Evolutionary conservation across 2,797 vertebrate species (phyloP).

Genomic region (Steatocranus sp.): DNA sequence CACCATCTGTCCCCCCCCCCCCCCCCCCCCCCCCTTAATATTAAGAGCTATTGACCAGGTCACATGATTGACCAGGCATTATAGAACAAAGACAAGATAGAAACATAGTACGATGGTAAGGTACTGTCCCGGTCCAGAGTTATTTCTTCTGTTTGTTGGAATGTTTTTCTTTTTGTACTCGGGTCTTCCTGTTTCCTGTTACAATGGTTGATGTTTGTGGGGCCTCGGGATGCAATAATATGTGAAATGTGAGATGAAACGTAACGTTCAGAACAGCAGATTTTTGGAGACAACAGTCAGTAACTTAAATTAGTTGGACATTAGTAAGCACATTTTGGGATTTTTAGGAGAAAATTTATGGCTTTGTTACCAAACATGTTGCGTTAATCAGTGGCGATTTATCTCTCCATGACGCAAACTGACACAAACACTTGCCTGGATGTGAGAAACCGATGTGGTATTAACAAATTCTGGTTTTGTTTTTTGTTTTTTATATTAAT

Average conservation of each 20-base stretch:
- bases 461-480: background rate
- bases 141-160: slow-evolving; percentile 1
- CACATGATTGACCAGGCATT: background rate
- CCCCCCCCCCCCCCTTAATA: background rate
- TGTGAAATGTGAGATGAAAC: background rate
- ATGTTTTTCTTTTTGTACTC: background rate
- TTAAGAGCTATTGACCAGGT: background rate
- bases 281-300: background rate
- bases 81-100: slow-evolving; percentile 1
- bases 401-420: background rate
- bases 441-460: background rate
- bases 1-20: rapidly evolving
- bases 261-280: background rate
- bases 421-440: background rate
- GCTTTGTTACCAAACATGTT: background rate
- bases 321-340: background rate
- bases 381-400: background rate
- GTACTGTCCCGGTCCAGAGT: background rate
- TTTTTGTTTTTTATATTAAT: rapidly evolving
- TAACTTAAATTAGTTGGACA: background rate
- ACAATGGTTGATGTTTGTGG: background rate
- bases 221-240: background rate
- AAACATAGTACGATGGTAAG: background rate
- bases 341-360: background rate
- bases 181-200: slow-evolving; percentile 29